A percentile compares a stretch with the other conserved stretches of the same genome.
Evolutionary conservation across 2,888 invertebrate genomes (phyloP).

Genomic region (Steinernema carpocapsae): DNA sequence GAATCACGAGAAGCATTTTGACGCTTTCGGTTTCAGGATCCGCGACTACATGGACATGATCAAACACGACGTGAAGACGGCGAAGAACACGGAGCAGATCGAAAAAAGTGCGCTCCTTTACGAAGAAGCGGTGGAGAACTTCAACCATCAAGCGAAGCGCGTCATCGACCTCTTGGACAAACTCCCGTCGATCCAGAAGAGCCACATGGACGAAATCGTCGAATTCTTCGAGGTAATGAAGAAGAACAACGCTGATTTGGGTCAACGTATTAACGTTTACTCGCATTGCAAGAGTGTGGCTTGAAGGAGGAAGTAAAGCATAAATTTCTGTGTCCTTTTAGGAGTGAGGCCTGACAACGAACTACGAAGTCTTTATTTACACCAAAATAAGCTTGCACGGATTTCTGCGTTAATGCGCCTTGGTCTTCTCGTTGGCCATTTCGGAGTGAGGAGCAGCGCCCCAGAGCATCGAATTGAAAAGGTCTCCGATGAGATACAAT

Average conservation of each 20-base stretch:
- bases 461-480: constrained; percentile 79
- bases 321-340: no score
- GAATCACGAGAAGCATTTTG: no score
- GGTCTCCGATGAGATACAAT: constrained; percentile 80
- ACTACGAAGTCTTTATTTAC: no score
- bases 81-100: constrained; percentile 56
- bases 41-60: constrained; percentile 51
- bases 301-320: no score
- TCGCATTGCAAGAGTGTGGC: no score
- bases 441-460: constrained; percentile 67
- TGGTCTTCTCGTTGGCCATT: neutral
- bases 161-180: constrained; percentile 38
- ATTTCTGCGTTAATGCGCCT: constrained; percentile 3
- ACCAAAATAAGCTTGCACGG: no score
- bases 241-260: constrained; percentile 20
- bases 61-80: constrained; percentile 51
- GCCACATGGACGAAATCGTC: constrained; percentile 23
- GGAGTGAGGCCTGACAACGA: no score
- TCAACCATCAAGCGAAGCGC: constrained; percentile 48
- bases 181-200: constrained; percentile 39
- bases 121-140: no score
- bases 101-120: constrained; percentile 55
- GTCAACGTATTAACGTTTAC: no score
- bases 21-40: no score
- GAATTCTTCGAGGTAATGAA: neutral